Base-by-base conservation (phyloP, 2,888 invertebrate species). In the Drosophila paracracens region DNA sequence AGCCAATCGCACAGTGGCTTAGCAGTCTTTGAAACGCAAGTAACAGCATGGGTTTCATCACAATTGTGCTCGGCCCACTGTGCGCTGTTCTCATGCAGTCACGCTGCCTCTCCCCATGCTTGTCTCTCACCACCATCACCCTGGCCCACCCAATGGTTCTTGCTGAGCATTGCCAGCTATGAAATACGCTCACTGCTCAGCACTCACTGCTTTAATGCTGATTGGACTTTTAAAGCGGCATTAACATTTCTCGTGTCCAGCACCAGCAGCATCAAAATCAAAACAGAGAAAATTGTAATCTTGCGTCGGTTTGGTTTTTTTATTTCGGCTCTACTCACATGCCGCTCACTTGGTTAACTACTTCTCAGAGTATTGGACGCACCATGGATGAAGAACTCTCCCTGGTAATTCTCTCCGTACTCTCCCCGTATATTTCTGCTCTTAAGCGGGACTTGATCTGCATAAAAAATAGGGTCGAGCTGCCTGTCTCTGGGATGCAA, bases 381-480 rank as follows among this genome's bases (percentile, higher is more conserved):
- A 51, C 31, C 74, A 66, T 75, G 73, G 57, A 74, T 75, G 25
- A 46, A 83, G 70, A 87, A 83, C 87, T 89, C 89, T 86, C 89
- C 81, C 66, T 81, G 66, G 54, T 62, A 60, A 36, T 74, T 38
- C 65, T 46, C 46, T 25, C 46, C 46, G 46, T 62, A 64, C 85
- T 84, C 83, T 88, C 82, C 82, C 67, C 67, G 48, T 68, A 65
- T 61, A 59, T 65, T 64, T 78, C 70, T 76, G 86, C 85, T 85
- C 85, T 89, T 88, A 88, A 85, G 85, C 90, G 86, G 90, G 85
- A 88, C 89, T 85, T 85, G 85, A 85, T 85, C 85, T 85, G 90
- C 85, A 85, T 88, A 80, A 84, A 43, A 81, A 89, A 73, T 85
- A 83, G 86, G 89, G 86, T 88, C 87, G 83, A 67, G 65, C 63